phyloP scores from a whole-genome alignment of 2,888 invertebrate genomes.

The Lasiommata megera region DNA sequence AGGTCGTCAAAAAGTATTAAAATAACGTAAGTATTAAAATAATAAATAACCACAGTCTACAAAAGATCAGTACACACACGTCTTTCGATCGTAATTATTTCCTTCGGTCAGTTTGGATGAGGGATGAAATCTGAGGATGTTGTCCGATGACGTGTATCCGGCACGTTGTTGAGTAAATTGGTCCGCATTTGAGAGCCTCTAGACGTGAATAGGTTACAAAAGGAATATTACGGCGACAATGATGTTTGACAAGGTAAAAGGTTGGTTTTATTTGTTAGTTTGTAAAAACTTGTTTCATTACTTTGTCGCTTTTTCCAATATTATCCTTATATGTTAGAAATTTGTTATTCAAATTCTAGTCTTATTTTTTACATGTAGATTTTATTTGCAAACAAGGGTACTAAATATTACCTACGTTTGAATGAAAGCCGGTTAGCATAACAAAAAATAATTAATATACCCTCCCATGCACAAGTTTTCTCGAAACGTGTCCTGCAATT shows the following conservation, averaged over 20 bases:
- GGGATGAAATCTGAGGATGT: constrained; percentile 9
- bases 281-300: not conserved
- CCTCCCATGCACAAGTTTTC: too few species aligned
- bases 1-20: too few species aligned
- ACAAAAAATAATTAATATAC: too few species aligned
- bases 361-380: too few species aligned
- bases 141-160: constrained; percentile 8
- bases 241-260: constrained; percentile 1
- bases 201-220: constrained; percentile 8
- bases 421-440: too few species aligned
- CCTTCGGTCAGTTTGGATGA: not conserved
- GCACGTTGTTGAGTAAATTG: constrained; percentile 7
- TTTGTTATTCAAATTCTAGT: too few species aligned
- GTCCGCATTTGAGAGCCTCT: constrained; percentile 2
- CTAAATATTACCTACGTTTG: too few species aligned
- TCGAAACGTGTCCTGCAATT: not conserved
- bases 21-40: not conserved
- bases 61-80: not conserved
- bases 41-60: not conserved
- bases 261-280: constrained; percentile 1
- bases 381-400: too few species aligned
- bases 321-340: too few species aligned
- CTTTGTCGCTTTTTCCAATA: not conserved
- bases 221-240: not conserved
- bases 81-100: not conserved